Base-by-base conservation (phyloP, 2,797 vertebrate genomes). In the Mormyrus proboscirostris region DNA sequence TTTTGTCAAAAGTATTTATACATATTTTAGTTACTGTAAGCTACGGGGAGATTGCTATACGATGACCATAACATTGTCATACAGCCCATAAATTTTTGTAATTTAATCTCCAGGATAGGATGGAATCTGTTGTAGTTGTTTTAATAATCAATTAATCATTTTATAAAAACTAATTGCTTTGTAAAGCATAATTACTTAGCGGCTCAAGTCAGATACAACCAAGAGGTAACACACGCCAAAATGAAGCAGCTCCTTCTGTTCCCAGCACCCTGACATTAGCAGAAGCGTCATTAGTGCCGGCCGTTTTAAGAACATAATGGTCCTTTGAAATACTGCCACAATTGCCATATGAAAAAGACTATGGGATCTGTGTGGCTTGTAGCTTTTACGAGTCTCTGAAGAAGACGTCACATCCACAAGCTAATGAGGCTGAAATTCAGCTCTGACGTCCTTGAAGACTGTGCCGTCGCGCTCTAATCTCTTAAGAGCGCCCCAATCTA, bases 141-240 rank as follows among this genome's bases (percentile, higher is more conserved):
- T 73, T 90, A 89, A 86, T 87, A 88, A 90, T 88, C 82, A 57
- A 90, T 87, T 47, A 90, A 90, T 90, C 88, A 84, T 49, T 65
- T 83, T 51, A 14, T 55, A 53, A 90, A 90, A 90, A 89, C 87
- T 89, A 92, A 90, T 89, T 90, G 88, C 51, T 62, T 59, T 44
- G 29, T 55, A 59, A 73, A 65, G 44, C 89, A 22, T 76, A 19
- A 79, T 89, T 59, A 85, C 53, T 19, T 79, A 88, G 91, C 9
- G 4, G 16, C 50, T 47, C 19, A 7, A 86, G 51, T 57, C 33
- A 10, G 8, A 59, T 53, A 57, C 1, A 22, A 51, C 14, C 41
- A 44, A 82, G 38, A 47, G 38, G 76, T 19, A n/a, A 9, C 76
- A n/a, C 2, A 8, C 19, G 76, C 76, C 76, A 82, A 44, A n/a